Evolutionary conservation across 2,888 invertebrate species (phyloP), one percentile per base, ranked within the genome.

Genomic region (Bellardia pandia): DNA sequence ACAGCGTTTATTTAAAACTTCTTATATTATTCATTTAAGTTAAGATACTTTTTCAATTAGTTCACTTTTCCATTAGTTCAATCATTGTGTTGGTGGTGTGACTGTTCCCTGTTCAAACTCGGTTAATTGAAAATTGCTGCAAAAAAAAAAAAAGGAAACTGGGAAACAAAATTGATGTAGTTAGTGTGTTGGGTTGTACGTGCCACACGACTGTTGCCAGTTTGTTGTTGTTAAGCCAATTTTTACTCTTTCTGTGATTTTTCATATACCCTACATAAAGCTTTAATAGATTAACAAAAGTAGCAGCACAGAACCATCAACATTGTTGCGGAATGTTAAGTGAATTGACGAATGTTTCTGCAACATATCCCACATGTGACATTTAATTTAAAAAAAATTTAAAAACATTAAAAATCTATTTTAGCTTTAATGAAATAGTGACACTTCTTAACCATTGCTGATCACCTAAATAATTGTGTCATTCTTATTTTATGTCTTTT

Each of bases 21-120:
- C 30, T 74, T 74, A 30, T 74, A 48, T 74, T 60, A 74, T 33
- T 74, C 30, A 60, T 45, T 71, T 6, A 60, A 60, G 2, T 48
- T 60, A 45, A 60, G 48, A 48, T 60, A 60, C 60, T 74, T 74
- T 72, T 74, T 74, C 58, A 74, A 74, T 74, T 60, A 74, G 74
- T 60, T 74, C 8, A 30, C 3, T n/a, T 72, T 72, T 58, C n/a
- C 42, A 42, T 72, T 58, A 72, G 72, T 58, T 72, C 72, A 58
- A 58, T 30, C 4, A 58, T 42, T 23, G 23, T 30, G 53, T 58
- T 42, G 13, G n/a, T 42, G 13, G n/a, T 4, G 23, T 42, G 3
- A 16, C 16, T 33, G 16, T 71, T 53, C 8, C n/a, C 7, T n/a
- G 0, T 51, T 71, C 11, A 37, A 58, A 58, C 30, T 42, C 30